Evolutionary conservation across 1,140 invertebrate genomes (phyloP), one percentile per base, ranked within the genome.

Genomic region (Zaprionus africanus): DNA sequence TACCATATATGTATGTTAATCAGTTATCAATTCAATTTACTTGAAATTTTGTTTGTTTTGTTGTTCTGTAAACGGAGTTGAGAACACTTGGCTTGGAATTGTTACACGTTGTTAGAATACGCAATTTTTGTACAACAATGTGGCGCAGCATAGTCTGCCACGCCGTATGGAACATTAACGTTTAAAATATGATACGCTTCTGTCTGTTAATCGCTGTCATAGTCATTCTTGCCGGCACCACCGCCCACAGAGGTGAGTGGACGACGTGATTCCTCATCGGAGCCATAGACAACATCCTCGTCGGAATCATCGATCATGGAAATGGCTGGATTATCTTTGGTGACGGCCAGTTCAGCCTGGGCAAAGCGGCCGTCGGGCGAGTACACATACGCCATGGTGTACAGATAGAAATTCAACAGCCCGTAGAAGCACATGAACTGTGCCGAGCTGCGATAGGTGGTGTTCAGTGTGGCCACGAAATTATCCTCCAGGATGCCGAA

Each of bases 261-360:
- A 69, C 96, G 94, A 62, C 96, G 93, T 76, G 96, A 97, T 71
- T 98, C 97, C 84, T 98, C 97, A 76, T 98, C 97, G 28, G 97
- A 99, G 76, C 97, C 98, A 92, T 99, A 99, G 77, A 99, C 97
- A 7, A 99, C 97, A 80, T 99, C 98, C 94, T 99, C 98, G 92
- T 99, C 98, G 0, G 98, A 99, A 92, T 99, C 98, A 93, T 99
- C 99, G 65, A 99, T 97, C 98, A 99, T 99, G 12, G 98, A 99
- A 93, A 99, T 97, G 7, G 98, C 96, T 54, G 98, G 98, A 94
- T 99, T 99, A 93, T 99, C 98, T 94, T 99, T 99, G 28, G 98
- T 98, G 81, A 98, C 97, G 9, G 97, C 94, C 34, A 95, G 95
- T 93, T 99, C 98, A 98, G 93, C 90, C 93, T 97, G 97, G 43